Evolutionary conservation across 2,888 invertebrate genomes (phyloP).

Genomic region (Thymelicus acteon): DNA sequence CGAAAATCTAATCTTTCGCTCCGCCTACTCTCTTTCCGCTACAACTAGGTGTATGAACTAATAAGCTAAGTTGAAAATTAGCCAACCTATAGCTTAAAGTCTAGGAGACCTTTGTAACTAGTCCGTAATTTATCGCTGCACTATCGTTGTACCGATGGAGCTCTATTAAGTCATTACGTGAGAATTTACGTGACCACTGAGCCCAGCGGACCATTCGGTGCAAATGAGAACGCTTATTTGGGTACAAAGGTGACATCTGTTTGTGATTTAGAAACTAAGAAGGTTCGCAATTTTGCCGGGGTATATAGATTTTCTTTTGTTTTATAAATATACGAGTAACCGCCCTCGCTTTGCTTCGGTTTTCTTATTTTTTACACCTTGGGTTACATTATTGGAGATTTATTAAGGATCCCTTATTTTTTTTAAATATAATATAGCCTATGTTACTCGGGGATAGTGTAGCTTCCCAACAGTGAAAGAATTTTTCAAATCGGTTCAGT

Average conservation of each 20-base stretch:
- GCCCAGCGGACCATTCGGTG: not conserved
- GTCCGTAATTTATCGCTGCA: conserved; percentile 2
- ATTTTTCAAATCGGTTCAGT: no score
- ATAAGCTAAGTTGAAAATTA: not conserved
- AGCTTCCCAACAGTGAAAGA: no score
- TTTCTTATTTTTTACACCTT: no score
- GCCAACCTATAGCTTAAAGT: not conserved
- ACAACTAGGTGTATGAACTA: no score
- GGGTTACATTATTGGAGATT: no score
- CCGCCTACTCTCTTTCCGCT: no score
- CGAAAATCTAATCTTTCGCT: no score
- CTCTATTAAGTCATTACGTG: conserved; percentile 18
- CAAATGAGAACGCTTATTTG: conserved; percentile 7
- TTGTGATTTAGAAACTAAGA: conserved; percentile 3
- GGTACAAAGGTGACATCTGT: not conserved
- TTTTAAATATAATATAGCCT: no score
- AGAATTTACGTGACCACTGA: conserved; percentile 22
- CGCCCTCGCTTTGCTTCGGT: no score
- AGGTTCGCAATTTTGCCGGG: not conserved
- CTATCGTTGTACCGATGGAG: conserved; percentile 7
- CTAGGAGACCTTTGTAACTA: conserved; percentile 1
- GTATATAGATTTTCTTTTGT: not conserved
- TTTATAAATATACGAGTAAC: no score
- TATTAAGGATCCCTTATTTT: no score
- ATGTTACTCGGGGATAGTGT: no score